Evolutionary conservation across 2,888 invertebrate species (phyloP).

Genomic region (Drosophila rubida): DNA sequence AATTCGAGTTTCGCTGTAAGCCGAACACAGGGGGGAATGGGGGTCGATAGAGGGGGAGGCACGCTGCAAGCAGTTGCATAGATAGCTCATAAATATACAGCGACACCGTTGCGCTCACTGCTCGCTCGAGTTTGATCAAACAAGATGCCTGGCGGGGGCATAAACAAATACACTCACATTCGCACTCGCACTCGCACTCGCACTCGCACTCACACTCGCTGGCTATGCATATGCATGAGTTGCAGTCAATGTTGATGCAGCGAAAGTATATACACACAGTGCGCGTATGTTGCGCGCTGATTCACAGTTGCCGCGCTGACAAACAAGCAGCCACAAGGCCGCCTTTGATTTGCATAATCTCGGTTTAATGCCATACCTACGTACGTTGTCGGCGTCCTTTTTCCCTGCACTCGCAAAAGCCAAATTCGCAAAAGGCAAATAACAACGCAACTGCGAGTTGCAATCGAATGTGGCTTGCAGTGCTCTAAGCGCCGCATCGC

Average conservation of each 20-base stretch:
- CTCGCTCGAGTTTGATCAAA: constrained; percentile 66
- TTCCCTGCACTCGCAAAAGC: no score
- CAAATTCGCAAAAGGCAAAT: constrained; percentile 9
- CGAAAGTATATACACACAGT: constrained; percentile 28
- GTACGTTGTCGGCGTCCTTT: constrained; percentile 5
- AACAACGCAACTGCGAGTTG: constrained; percentile 27
- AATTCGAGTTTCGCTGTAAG: constrained; percentile 45
- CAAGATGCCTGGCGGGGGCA: constrained; percentile 52
- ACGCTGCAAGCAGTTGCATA: constrained; percentile 14
- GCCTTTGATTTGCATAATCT: constrained; percentile 63
- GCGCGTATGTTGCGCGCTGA: constrained; percentile 1
- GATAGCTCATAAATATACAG: constrained; percentile 74
- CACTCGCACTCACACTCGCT: background rate
- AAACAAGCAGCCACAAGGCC: constrained; percentile 42
- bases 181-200: background rate
- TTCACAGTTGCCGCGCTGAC: constrained; percentile 43
- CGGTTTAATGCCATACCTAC: constrained; percentile 39
- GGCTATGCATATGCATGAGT: constrained; percentile 50
- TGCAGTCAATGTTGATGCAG: constrained; percentile 39
- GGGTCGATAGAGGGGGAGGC: background rate
- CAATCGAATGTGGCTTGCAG: constrained; percentile 53
- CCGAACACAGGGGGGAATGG: constrained; percentile 1
- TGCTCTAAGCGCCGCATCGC: constrained; percentile 32
- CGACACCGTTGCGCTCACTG: constrained; percentile 39
- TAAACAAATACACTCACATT: constrained; percentile 29